These are phyloP conservation scores for Listronotus oregonensis DNA, from an alignment of 1,140 invertebrate species.

Conservation along the genomic window DNA sequence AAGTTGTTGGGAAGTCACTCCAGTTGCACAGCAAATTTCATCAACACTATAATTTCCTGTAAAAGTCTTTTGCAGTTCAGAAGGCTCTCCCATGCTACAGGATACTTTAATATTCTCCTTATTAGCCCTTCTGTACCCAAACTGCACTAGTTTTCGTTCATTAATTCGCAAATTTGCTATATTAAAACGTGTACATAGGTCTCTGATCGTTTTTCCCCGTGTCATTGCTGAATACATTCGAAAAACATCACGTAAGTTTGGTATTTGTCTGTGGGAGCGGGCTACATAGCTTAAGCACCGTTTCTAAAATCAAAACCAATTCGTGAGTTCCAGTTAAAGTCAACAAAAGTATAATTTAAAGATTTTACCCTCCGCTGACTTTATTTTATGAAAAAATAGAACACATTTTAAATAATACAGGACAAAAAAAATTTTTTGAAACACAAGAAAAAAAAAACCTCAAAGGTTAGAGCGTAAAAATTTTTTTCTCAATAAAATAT, in stretches of 20 bases:
- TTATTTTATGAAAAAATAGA: too few species aligned
- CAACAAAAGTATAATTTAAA: too few species aligned
- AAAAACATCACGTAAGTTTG: slow-evolving; percentile 77
- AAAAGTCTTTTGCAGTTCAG: slow-evolving; percentile 71
- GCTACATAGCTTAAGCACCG: slow-evolving; percentile 50
- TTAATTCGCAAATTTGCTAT: slow-evolving; percentile 76
- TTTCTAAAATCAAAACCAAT: slow-evolving; percentile 11
- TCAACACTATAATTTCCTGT: slow-evolving; percentile 82
- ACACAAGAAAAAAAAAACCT: too few species aligned
- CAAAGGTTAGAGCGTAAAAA: too few species aligned
- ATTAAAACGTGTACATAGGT: slow-evolving; percentile 81
- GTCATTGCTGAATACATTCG: slow-evolving; percentile 82
- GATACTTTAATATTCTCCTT: slow-evolving; percentile 81
- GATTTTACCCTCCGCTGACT: too few species aligned
- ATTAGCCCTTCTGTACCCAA: slow-evolving; percentile 89
- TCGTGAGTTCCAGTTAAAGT: too few species aligned
- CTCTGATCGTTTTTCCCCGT: slow-evolving; percentile 81
- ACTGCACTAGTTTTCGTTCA: slow-evolving; percentile 87
- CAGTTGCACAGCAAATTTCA: slow-evolving; percentile 88
- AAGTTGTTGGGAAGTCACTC: slow-evolving; percentile 77
- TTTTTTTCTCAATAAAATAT: too few species aligned
- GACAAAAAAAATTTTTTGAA: too few species aligned
- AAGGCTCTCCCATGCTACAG: slow-evolving; percentile 60
- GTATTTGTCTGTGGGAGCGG: slow-evolving; percentile 58
- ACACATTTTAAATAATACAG: too few species aligned